Conservation (phyloP, 2,888 invertebrate species). For the Acrobasis repandana region DNA sequence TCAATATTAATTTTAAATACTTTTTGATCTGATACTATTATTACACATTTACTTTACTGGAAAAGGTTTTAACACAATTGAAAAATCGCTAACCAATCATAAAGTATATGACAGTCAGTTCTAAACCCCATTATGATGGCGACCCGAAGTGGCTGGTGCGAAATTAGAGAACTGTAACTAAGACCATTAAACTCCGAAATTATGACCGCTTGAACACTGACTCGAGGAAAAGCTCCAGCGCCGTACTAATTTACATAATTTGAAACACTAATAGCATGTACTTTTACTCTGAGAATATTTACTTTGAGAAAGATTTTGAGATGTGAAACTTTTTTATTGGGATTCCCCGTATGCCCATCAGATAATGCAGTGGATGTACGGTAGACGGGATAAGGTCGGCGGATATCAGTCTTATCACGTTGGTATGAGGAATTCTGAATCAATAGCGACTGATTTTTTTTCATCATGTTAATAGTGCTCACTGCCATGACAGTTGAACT, state of each 20-base stretch:
- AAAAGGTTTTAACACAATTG: not conserved
- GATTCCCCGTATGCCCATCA: too few species aligned
- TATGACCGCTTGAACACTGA: constrained; percentile 24
- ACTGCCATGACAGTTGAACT: too few species aligned
- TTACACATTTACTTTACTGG: too few species aligned
- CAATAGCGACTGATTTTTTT: too few species aligned
- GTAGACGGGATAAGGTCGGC: too few species aligned
- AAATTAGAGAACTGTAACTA: constrained; percentile 30
- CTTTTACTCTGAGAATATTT: constrained; percentile 2
- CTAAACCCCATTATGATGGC: constrained; percentile 22
- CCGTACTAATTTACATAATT: constrained; percentile 17
- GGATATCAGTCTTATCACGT: too few species aligned
- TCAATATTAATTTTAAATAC: too few species aligned
- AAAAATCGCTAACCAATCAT: not conserved
- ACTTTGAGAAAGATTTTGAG: not conserved
- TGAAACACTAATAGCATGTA: constrained; percentile 10
- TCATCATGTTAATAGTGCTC: too few species aligned
- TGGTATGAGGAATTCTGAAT: too few species aligned
- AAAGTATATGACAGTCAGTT: not conserved
- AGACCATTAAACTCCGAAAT: constrained; percentile 30
- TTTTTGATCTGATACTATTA: too few species aligned
- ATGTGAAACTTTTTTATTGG: not conserved
- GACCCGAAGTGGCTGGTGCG: constrained; percentile 28
- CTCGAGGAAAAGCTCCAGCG: constrained; percentile 12
- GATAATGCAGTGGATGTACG: too few species aligned